These are phyloP conservation scores for Agraylea sexmaculata DNA, from an alignment of 1,140 invertebrate genomes.

Conservation along the genomic window DNA sequence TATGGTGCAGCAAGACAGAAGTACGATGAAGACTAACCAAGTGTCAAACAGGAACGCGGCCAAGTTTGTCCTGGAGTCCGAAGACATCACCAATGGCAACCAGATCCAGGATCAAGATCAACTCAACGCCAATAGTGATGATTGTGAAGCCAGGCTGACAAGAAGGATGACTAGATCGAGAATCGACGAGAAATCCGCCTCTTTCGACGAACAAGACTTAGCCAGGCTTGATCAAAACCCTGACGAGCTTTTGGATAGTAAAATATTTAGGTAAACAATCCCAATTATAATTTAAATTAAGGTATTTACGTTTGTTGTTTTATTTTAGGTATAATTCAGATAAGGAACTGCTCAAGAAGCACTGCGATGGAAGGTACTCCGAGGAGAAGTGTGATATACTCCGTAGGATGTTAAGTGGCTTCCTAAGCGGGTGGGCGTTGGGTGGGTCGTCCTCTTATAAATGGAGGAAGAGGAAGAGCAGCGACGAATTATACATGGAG, in stretches of 20 bases:
- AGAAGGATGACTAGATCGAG: not conserved
- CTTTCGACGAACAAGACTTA: conserved; percentile 10
- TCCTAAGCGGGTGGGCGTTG: conserved; percentile 12
- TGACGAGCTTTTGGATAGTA: too few species aligned
- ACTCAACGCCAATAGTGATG: not conserved
- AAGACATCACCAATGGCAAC: conserved; percentile 6
- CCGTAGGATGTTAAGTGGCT: conserved; percentile 14
- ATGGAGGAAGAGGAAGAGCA: conserved; percentile 27
- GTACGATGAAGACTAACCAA: conserved; percentile 7
- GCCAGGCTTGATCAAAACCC: conserved; percentile 5
- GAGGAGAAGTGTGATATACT: conserved; percentile 20
- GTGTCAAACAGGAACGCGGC: conserved; percentile 8
- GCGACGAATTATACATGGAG: conserved; percentile 38
- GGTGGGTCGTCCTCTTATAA: conserved; percentile 7
- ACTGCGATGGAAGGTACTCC: conserved; percentile 8
- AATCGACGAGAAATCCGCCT: conserved; percentile 5
- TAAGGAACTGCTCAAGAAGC: conserved; percentile 3
- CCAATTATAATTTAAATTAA: too few species aligned
- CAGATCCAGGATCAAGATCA: too few species aligned
- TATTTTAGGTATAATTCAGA: conserved; percentile 4
- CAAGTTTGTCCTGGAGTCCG: conserved; percentile 14
- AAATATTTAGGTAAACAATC: too few species aligned
- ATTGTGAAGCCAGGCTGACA: not conserved
- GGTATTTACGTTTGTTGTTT: too few species aligned
- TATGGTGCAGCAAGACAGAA: conserved; percentile 6